Conservation (phyloP, 2,888 invertebrate species). For the Drosophila borborema region DNA sequence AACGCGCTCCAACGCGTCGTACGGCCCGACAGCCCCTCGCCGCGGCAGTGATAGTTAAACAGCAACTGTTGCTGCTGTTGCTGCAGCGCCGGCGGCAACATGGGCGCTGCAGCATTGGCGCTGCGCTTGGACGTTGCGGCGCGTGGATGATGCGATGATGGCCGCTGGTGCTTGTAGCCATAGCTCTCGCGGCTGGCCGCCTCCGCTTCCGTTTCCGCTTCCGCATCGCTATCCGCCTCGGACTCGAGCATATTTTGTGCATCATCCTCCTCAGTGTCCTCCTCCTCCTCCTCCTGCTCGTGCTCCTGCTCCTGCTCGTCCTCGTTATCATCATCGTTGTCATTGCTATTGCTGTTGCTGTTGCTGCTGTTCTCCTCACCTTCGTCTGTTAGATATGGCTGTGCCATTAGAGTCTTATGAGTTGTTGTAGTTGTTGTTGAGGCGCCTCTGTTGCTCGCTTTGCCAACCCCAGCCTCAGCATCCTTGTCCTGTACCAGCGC, state of each 20-base stretch:
- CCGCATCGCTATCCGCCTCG: constrained; percentile 27
- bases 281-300: constrained; percentile 52
- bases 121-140: constrained; percentile 45
- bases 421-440: constrained; percentile 56
- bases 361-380: constrained; percentile 36
- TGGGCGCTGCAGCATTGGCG: constrained; percentile 40
- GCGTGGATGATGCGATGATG: constrained; percentile 38
- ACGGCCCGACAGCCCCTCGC: constrained; percentile 92
- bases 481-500: constrained; percentile 88
- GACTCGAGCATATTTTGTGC: constrained; percentile 63
- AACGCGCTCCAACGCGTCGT: constrained; percentile 94
- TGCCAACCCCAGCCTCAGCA: constrained; percentile 2
- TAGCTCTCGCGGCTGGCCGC: constrained; percentile 64
- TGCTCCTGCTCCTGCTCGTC: constrained; percentile 32
- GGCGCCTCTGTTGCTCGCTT: constrained; percentile 18
- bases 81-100: constrained; percentile 50
- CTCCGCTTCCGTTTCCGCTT: constrained; percentile 21
- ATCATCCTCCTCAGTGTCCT: constrained; percentile 64
- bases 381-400: constrained; percentile 29
- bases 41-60: constrained; percentile 88
- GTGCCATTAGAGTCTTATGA: constrained; percentile 16
- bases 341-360: constrained; percentile 31
- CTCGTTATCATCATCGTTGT: constrained; percentile 41
- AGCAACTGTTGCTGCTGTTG: constrained; percentile 42
- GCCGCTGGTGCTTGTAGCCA: constrained; percentile 66